These are phyloP conservation scores for Unio pictorum DNA, from an alignment of 2,888 invertebrate genomes.

Conservation along the genomic window DNA sequence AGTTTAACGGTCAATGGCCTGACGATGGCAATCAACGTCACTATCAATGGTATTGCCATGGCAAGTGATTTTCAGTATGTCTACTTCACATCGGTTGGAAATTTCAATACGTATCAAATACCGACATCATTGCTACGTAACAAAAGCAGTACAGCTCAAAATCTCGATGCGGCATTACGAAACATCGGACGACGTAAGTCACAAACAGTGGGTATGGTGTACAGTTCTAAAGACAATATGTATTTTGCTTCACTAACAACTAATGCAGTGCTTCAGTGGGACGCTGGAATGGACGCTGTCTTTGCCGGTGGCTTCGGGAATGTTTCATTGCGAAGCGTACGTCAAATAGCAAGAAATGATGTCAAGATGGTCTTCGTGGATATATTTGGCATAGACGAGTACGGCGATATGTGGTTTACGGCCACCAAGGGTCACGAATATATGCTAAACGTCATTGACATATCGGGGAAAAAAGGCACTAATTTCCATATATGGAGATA, in stretches of 20 bases:
- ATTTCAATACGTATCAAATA: slow-evolving; percentile 21
- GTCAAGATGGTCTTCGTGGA: slow-evolving; percentile 24
- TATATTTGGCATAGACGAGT: slow-evolving; percentile 27
- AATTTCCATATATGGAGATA: slow-evolving; percentile 18
- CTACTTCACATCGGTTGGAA: slow-evolving; percentile 23
- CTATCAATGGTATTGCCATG: slow-evolving; percentile 35
- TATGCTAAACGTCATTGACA: slow-evolving; percentile 5
- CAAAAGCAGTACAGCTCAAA: slow-evolving; percentile 4
- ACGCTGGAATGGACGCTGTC: no score
- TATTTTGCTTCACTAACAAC: slow-evolving; percentile 25
- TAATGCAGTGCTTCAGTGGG: slow-evolving; percentile 20
- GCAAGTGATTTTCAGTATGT: slow-evolving; percentile 23
- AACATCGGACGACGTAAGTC: slow-evolving; percentile 29
- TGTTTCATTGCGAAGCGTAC: no score
- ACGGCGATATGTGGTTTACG: slow-evolving; percentile 42
- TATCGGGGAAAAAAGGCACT: background rate
- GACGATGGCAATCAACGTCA: slow-evolving; percentile 5
- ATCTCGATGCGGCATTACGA: slow-evolving; percentile 7
- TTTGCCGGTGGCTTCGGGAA: no score
- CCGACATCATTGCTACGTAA: slow-evolving; percentile 20
- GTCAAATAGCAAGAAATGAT: slow-evolving; percentile 7
- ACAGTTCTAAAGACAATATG: slow-evolving; percentile 13
- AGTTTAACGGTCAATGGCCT: slow-evolving; percentile 9
- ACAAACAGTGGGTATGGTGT: slow-evolving; percentile 28
- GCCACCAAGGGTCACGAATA: slow-evolving; percentile 31